These are phyloP conservation scores for Philhelius pedissequus DNA, from an alignment of 2,888 invertebrate species.

Conservation along the genomic window DNA sequence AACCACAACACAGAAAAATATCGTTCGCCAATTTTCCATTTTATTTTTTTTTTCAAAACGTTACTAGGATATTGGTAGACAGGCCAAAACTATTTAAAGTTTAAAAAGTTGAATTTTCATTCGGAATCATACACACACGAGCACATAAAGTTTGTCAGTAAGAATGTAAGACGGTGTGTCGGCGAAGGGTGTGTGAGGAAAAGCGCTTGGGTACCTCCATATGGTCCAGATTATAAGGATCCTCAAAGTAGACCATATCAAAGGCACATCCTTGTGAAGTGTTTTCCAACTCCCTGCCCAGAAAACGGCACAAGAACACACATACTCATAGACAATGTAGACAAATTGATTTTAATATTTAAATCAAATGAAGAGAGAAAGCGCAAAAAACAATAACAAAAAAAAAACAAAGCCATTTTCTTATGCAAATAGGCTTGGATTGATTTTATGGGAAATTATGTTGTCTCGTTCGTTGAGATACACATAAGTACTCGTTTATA, in stretches of 20 bases:
- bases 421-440: constrained; percentile 59
- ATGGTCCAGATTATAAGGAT: constrained; percentile 42
- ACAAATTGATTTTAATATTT: constrained; percentile 64
- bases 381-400: no score
- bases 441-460: constrained; percentile 59
- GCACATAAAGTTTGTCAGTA: not conserved
- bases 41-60: not conserved
- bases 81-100: constrained; percentile 58
- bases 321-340: not conserved
- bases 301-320: not conserved
- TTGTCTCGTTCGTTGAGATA: constrained; percentile 35
- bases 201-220: constrained; percentile 33
- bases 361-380: constrained; percentile 50
- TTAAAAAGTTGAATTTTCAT: constrained; percentile 36
- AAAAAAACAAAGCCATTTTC: constrained; percentile 59
- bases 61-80: constrained; percentile 14
- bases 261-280: not conserved
- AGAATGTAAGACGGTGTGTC: not conserved
- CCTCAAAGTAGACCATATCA: not conserved
- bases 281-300: not conserved
- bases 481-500: not conserved
- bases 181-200: not conserved
- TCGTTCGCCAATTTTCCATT: constrained; percentile 46
- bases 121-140: no score
- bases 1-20: constrained; percentile 25